These are phyloP conservation scores for Zapornia atra DNA, from an alignment of 2,113 vertebrate genomes.

Conservation along the genomic window DNA sequence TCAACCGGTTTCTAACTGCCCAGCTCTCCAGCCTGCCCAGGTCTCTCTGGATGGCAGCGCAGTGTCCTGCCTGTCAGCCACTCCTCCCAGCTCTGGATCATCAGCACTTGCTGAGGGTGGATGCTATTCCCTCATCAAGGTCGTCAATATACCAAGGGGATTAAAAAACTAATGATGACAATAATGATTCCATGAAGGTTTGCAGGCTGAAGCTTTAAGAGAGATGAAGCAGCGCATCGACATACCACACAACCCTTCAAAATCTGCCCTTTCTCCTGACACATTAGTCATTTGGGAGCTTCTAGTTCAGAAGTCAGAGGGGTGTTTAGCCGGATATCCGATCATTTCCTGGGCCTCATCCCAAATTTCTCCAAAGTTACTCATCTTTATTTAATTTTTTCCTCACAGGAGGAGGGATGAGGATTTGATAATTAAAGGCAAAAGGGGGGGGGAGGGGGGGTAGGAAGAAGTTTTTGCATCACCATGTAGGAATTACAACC, in stretches of 20 bases:
- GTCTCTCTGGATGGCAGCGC: no score
- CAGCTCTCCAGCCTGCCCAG: no score
- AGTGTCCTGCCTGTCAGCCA: no score
- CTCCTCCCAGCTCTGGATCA: no score
- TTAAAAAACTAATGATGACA: neutral
- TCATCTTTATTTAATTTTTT: neutral
- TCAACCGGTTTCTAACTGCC: no score
- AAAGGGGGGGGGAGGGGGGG: neutral
- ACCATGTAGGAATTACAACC: rapidly evolving
- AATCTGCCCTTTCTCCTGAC: neutral
- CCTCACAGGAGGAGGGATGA: neutral
- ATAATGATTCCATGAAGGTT: neutral
- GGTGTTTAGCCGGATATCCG: neutral
- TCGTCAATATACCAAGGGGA: neutral
- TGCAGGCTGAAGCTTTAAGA: neutral
- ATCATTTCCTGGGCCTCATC: neutral
- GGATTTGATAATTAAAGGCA: neutral
- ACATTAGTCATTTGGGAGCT: neutral
- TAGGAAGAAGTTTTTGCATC: neutral
- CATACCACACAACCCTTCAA: neutral
- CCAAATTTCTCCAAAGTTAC: conserved; percentile 50
- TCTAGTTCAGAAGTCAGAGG: neutral
- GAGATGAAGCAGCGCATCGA: neutral
- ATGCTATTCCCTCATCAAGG: no score
- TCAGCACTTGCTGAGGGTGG: no score